Evolutionary conservation across 1,140 invertebrate genomes (phyloP), one percentile per base, ranked within the genome.

Genomic region (Microvelia longipes): DNA sequence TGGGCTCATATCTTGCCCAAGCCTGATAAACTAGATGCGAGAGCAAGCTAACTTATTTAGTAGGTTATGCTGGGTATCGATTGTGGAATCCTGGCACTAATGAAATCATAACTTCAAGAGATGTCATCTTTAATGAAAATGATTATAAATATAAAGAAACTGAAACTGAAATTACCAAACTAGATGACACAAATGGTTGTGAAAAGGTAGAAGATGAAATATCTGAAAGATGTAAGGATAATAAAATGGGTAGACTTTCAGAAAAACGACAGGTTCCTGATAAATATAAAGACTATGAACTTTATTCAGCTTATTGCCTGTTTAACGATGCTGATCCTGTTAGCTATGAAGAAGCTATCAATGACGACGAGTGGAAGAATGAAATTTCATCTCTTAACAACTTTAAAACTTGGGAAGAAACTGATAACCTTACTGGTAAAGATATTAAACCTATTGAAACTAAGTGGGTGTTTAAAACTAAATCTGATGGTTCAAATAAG

Each of bases 381-480:
- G 78, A 81, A 75, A 73, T 80, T 15, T 28, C 75, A 13, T 69
- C 76, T n/a, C 73, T 77, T 24, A 66, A 73, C 13, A 76, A 79
- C 70, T 79, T 81, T 74, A 67, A 77, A n/a, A 80, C 76, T 27
- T 82, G 76, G 76, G 67, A 69, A 60, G n/a, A 78, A 27, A 74
- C 76, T n/a, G 68, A 77, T 15, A 70, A 73, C 68, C 77, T 76
- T n/a, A 28, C 66, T 29, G 70, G 72, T 60, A 71, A 60, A 35
- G n/a, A n/a, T n/a, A n/a, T n/a, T n/a, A 75, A 77, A 72, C 71
- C 74, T 29, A 73, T 80, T 28, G 75, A 77, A 35, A 74, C 74
- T 60, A 77, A 77, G 71, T 81, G 78, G 78, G 76, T 81, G 24
- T 79, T 76, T 70, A 77, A 75, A 66, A 72, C 27, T 60, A 76